Conservation (phyloP, 2,797 vertebrate genomes). For the Crenuchus spilurus region DNA sequence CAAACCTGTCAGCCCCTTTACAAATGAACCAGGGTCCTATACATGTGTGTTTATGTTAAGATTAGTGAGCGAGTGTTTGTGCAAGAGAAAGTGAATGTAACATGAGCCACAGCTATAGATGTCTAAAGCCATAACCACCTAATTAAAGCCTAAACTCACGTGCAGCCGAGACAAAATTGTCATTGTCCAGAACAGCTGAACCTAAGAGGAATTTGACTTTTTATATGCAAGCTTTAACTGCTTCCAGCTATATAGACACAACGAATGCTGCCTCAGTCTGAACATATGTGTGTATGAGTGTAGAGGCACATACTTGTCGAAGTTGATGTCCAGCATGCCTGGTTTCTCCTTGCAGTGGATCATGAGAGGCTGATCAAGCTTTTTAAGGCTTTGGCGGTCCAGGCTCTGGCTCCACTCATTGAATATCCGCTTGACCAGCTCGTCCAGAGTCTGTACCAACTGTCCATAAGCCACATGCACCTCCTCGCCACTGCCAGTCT, state of each 20-base stretch:
- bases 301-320: conserved; percentile 79
- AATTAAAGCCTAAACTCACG: background rate
- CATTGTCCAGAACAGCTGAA: conserved; percentile 20
- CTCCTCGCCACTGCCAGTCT: conserved; percentile 70
- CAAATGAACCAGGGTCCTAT: background rate
- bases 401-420: conserved; percentile 77
- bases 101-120: background rate
- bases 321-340: conserved; percentile 82
- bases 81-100: conserved; percentile 4
- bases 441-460: conserved; percentile 78
- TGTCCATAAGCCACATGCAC: conserved; percentile 65
- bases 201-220: conserved; percentile 11
- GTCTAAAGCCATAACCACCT: conserved; percentile 1
- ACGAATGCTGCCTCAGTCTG: background rate
- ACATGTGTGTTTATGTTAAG: conserved; percentile 12
- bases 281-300: background rate
- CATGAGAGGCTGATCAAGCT: conserved; percentile 80
- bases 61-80: conserved; percentile 12
- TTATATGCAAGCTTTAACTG: conserved; percentile 13
- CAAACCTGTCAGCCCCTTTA: background rate
- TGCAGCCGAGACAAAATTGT: background rate
- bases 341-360: conserved; percentile 69
- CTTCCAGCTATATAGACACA: conserved; percentile 21
- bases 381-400: conserved; percentile 73
- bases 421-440: conserved; percentile 77